phyloP scores from a whole-genome alignment of 2,113 vertebrate species.

The Phrynosoma platyrhinos region DNA sequence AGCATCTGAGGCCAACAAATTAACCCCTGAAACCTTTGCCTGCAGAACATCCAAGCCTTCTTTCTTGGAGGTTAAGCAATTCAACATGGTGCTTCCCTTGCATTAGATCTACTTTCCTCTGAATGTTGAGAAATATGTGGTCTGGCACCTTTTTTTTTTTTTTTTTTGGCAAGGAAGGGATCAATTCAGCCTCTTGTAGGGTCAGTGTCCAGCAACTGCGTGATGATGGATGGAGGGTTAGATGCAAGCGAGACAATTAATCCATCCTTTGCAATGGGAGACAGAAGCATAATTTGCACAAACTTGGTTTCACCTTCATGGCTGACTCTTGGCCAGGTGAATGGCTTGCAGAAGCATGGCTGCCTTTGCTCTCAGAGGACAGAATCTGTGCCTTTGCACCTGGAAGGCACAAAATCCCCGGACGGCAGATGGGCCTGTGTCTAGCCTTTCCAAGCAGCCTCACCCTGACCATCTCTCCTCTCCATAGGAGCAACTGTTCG shows the following conservation, averaged over 20 bases:
- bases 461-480: slow-evolving; percentile 93
- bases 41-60: not conserved
- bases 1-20: not conserved
- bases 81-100: not conserved
- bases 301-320: slow-evolving; percentile 82
- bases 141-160: too few relatives aligned
- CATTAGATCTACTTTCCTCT: not conserved
- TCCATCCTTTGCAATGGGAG: too few relatives aligned
- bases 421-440: slow-evolving; percentile 98
- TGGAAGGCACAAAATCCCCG: slow-evolving; percentile 88
- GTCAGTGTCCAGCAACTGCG: too few relatives aligned
- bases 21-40: not conserved
- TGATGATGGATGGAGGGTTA: too few relatives aligned
- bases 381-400: slow-evolving; percentile 86
- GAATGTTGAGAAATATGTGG: too few relatives aligned
- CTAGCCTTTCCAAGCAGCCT: slow-evolving; percentile 92
- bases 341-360: slow-evolving; percentile 77
- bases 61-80: not conserved
- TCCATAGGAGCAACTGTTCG: slow-evolving; percentile 96
- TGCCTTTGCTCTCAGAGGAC: slow-evolving; percentile 84
- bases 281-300: slow-evolving; percentile 48
- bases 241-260: too few relatives aligned
- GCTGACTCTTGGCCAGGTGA: slow-evolving; percentile 64
- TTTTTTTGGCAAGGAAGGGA: too few relatives aligned
- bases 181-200: too few relatives aligned